Base-by-base conservation (phyloP, 2,113 vertebrate genomes). In the Melospiza georgiana region DNA sequence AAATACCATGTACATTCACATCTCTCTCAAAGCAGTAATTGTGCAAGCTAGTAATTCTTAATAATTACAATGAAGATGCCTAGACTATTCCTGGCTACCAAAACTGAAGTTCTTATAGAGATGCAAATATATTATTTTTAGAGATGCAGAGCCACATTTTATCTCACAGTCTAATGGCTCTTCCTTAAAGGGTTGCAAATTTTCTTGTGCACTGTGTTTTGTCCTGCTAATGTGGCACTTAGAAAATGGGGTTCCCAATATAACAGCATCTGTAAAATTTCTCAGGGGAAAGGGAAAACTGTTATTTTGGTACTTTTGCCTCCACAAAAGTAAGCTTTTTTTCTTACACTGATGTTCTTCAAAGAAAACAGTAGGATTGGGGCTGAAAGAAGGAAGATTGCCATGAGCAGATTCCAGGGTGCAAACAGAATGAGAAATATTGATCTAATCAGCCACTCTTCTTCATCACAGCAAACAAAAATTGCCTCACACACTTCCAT, bases 81-180 rank as follows among this genome's bases (percentile, higher is more conserved):
- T 86, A 52, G 82, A 83, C 85, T 92, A 86, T 80, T 93, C 49
- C 73, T 10, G 1, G 93, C 65, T 81, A 93, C 58, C 52, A 71
- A 89, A 95, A 93, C 2, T 81, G 65, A 81, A 93, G 65, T 62
- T 63, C 61, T 93, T 90, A 85, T 65, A 67, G 52, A 90, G 92
- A 95, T 88, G 93, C 79, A 93, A 94, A 88, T 94, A 87, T 58
- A 85, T 90, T 89, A 71, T 94, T 94, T 95, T 95, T 89, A 82
- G 89, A 91, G 75, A 90, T 77, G 90, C 87, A 87, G 57, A 95
- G 52, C 43, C 82, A 74, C 79, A 31, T 63, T 90, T 93, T 74
- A 59, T 86, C 79, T 92, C 93, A 41, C 44, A 86, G 63, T 25
- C 71, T 82, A 89, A 89, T 41, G 41, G 43, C 25, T 91, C 39